These are phyloP conservation scores for Drosophila watanabei DNA, from an alignment of 1,140 invertebrate genomes.

Conservation along the genomic window DNA sequence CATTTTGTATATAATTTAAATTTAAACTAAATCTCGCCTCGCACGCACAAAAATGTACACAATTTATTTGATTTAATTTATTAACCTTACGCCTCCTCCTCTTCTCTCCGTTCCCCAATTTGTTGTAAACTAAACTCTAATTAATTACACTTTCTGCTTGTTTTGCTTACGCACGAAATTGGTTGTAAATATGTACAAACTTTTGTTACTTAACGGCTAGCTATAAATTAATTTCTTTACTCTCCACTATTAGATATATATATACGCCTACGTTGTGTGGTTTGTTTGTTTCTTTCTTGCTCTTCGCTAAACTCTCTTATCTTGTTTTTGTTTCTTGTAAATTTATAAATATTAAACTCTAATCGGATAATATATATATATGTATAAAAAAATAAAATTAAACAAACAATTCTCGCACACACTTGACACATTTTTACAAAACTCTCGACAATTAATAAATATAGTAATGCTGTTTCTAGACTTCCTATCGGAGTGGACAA, in stretches of 20 bases:
- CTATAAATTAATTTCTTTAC: conserved; percentile 49
- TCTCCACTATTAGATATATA: conserved; percentile 44
- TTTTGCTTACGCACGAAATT: conserved; percentile 57
- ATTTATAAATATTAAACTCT: conserved; percentile 81
- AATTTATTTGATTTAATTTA: conserved; percentile 82
- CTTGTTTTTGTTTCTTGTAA: conserved; percentile 53
- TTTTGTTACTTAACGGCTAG: conserved; percentile 61
- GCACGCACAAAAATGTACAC: conserved; percentile 81
- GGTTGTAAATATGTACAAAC: conserved; percentile 83
- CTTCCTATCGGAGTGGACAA: conserved; percentile 51
- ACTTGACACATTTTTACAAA: conserved; percentile 58
- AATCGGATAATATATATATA: conserved; percentile 69
- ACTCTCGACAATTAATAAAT: conserved; percentile 76
- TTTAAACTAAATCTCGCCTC: conserved; percentile 78
- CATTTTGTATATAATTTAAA: conserved; percentile 70
- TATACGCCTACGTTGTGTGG: conserved; percentile 69
- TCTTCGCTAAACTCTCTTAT: conserved; percentile 27
- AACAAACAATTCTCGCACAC: conserved; percentile 55
- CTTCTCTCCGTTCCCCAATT: conserved; percentile 24
- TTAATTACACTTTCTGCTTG: conserved; percentile 69
- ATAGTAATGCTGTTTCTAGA: conserved; percentile 79
- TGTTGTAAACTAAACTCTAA: conserved; percentile 60
- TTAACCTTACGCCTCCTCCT: conserved; percentile 55
- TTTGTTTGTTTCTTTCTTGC: conserved; percentile 40
- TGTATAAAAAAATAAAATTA: conserved; percentile 56